Base-by-base conservation (phyloP, 2,888 invertebrate genomes). In the Ditula angustiorana region DNA sequence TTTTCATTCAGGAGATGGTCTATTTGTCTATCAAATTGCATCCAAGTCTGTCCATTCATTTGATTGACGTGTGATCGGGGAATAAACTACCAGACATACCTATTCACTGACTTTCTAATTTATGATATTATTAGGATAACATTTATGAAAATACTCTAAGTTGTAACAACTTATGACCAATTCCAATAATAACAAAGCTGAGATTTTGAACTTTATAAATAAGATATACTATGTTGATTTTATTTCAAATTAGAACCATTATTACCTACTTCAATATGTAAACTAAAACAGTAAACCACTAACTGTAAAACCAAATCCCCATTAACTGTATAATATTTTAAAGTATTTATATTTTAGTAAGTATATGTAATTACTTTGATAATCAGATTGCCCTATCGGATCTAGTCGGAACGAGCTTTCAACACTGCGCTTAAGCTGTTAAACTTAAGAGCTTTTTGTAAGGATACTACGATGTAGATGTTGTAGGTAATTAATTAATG, bases 401-500 rank as follows among this genome's bases (percentile, higher is more conserved):
- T 75, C 73, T 76, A 79, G 76, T 77, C 77, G 75, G 80, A 82
- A 79, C 55, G 91, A 91, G 90, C 91, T 91, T 90, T 90, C 76
- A 73, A 85, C 81, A 83, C 82, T 84, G 85, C 82, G 85, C 86
- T 88, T 85, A 81, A 77, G 70, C 80, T 85, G 81, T 85, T 87
- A 87, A 78, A 78, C 79, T 75, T 89, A 88, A 88, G 88, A 89
- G 88, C 89, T 90, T 89, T 81, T 85, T 87, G 85, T 89, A 86
- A 80, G 77, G 41, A 61, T 66, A 63, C 49, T 67, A 67, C 33
- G 63, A 55, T 66, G 85, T 88, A 88, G 86, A 82, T 82, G 84
- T 86, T 85, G 82, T 88, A 87, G 83, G 77, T 78, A 74, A 70
- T 75, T 76, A 74, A 73, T 68, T 75, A 72, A 79, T 78, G 75